Evolutionary conservation across 2,888 invertebrate genomes (phyloP), one percentile per base, ranked within the genome.

Genomic region (Psylliodes chrysocephalus): DNA sequence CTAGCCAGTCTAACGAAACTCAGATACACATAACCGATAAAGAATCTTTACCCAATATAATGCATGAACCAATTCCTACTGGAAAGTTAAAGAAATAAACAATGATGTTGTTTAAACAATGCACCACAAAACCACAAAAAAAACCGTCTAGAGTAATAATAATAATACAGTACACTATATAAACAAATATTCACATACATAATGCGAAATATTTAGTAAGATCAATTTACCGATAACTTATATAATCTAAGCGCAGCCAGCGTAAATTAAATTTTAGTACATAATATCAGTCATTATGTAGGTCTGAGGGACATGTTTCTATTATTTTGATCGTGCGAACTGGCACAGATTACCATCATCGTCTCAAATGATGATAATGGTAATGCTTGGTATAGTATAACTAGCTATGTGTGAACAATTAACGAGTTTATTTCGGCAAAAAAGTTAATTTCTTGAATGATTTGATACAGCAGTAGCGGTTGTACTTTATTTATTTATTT

Each of bases 321-420:
- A 55, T 59, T 63, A 51, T 61, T 61, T 18, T 46, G 28, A 17
- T 42, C 52, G 53, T 65, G 65, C 47, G 65, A 65, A 65, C 57
- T 65, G 14, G 65, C 47, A 57, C 64, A 53, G 14, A 55, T 60
- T 52, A 17, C 10, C 15, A 42, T 14, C 53, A 51, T 38, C 53
- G 25, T 53, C 35, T 12, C 17, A 51, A 25, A 51, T 46, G 33
- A 17, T 35, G 44, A 19, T 53, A 18, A 38, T 18, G 28, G 25
- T 57, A 8, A 46, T 42, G 25, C 15, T n/a, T n/a, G n/a, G n/a
- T 18, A 19, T 38, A 33, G 15, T 17, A 25, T 12, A 28, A 1
- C n/a, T n/a, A n/a, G n/a, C n/a, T n/a, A 5, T 14, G 51, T n/a
- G 28, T n/a, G 49, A 25, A 30, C 30, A 28, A 49, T 12, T 46